Percentiles rank a stretch among this genome's conserved stretches.
Evolutionary conservation across 2,888 invertebrate species (phyloP).

Genomic region (Phyto melanocephala): DNA sequence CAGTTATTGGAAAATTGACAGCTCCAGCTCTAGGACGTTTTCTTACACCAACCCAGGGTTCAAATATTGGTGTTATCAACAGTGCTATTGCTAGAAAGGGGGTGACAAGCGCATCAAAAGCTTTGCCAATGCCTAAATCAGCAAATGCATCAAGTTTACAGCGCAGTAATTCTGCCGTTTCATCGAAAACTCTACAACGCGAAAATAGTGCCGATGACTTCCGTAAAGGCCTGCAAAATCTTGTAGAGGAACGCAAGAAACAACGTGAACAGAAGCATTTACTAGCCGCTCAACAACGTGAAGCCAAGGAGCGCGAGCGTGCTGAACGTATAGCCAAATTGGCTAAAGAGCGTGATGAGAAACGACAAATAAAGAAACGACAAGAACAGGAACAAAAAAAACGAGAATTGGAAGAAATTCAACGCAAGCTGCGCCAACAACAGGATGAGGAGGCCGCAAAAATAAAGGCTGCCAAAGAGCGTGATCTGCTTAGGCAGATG

Average conservation of each 20-base stretch:
- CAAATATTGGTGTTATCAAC: slow-evolving; percentile 65
- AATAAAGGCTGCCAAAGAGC: slow-evolving; percentile 70
- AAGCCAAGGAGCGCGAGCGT: slow-evolving; percentile 77
- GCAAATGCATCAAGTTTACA: slow-evolving; percentile 68
- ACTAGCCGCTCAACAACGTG: slow-evolving; percentile 75
- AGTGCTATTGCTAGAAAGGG: slow-evolving; percentile 71
- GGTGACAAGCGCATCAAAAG: slow-evolving; percentile 75
- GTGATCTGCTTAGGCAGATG: slow-evolving; percentile 72
- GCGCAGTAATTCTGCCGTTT: slow-evolving; percentile 64
- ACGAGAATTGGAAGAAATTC: slow-evolving; percentile 75
- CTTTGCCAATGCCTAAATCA: slow-evolving; percentile 69
- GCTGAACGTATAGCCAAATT: slow-evolving; percentile 75
- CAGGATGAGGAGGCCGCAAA: slow-evolving; percentile 71
- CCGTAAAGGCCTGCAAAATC: slow-evolving; percentile 72
- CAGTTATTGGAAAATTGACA: slow-evolving; percentile 71
- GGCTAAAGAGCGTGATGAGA: slow-evolving; percentile 77
- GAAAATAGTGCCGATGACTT: slow-evolving; percentile 77
- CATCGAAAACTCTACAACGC: slow-evolving; percentile 71
- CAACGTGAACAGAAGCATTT: slow-evolving; percentile 77
- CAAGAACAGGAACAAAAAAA: slow-evolving; percentile 74
- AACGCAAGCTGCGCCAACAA: slow-evolving; percentile 73
- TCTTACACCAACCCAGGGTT: slow-evolving; percentile 75
- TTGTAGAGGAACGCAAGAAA: slow-evolving; percentile 77
- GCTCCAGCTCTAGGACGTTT: slow-evolving; percentile 72
- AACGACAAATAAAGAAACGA: slow-evolving; percentile 72